These are phyloP conservation scores for Asbolus verrucosus DNA, from an alignment of 1,140 invertebrate genomes.

Conservation along the genomic window DNA sequence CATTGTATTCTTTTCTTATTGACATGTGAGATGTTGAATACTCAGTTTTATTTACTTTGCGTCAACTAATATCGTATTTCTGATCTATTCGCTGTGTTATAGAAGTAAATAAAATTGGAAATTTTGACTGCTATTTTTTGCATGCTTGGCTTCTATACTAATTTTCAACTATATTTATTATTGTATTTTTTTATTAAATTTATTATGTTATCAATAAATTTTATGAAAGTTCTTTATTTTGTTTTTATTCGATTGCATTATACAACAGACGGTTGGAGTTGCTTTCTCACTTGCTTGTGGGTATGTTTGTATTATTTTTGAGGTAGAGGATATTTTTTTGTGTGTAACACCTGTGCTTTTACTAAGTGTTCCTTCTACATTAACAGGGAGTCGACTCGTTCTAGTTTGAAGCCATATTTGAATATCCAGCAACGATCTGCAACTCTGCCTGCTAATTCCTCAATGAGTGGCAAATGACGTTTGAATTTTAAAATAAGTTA, in stretches of 20 bases:
- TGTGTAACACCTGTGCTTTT: not conserved
- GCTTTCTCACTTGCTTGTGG: conserved; percentile 19
- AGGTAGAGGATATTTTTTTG: conserved; percentile 5
- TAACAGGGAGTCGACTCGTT: conserved; percentile 79
- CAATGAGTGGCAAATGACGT: conserved; percentile 64
- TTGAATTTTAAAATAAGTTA: conserved; percentile 28
- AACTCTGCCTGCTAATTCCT: conserved; percentile 77
- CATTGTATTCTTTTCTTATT: conserved; percentile 26
- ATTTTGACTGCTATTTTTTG: conserved; percentile 27
- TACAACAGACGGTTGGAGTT: not conserved
- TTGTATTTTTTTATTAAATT: conserved; percentile 36
- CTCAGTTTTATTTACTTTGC: conserved; percentile 41
- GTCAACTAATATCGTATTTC: too few species aligned
- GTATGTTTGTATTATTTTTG: not conserved
- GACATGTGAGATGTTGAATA: conserved; percentile 11
- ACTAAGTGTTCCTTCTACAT: conserved; percentile 36
- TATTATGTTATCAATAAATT: conserved; percentile 28
- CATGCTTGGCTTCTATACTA: conserved; percentile 43
- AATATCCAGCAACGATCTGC: conserved; percentile 77
- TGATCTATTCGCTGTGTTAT: too few species aligned
- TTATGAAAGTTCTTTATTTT: conserved; percentile 28
- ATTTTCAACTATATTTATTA: conserved; percentile 30
- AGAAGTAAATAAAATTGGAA: conserved; percentile 25
- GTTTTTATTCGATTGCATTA: not conserved
- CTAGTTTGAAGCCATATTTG: conserved; percentile 77